Evolutionary conservation across 2,888 invertebrate genomes (phyloP).

Genomic region (Protonemura montana): DNA sequence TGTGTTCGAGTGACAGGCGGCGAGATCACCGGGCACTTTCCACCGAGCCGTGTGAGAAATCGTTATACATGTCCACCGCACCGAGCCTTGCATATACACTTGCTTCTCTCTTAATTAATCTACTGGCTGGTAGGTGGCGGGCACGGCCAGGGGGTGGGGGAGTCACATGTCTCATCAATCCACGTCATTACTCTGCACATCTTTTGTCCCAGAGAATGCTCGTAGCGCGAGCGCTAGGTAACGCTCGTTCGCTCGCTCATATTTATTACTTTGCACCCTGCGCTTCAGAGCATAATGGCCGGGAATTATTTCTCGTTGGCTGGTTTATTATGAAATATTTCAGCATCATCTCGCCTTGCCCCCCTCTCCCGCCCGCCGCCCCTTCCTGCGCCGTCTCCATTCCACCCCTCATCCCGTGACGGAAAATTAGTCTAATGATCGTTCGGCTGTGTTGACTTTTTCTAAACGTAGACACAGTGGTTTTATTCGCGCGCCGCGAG

Average conservation of each 20-base stretch:
- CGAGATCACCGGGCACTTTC: background rate
- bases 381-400: background rate
- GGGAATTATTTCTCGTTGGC: background rate
- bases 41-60: background rate
- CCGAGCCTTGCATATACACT: background rate
- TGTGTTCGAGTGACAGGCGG: background rate
- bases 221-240: background rate
- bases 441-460: background rate
- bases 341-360: background rate
- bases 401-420: background rate
- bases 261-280: slow-evolving; percentile 1
- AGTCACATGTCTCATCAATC: slow-evolving; percentile 34
- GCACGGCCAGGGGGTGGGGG: background rate
- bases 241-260: background rate
- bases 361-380: background rate
- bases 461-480: background rate
- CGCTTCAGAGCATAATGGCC: slow-evolving; percentile 2
- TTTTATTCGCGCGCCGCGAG: background rate
- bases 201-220: slow-evolving; percentile 16
- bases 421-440: slow-evolving; percentile 12
- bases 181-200: slow-evolving; percentile 35
- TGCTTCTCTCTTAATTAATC: slow-evolving; percentile 39
- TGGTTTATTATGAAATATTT: slow-evolving; percentile 12
- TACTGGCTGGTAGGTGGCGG: background rate
- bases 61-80: background rate